Base-by-base conservation (phyloP, 1,140 invertebrate species). In the Drosophila ohnishii region DNA sequence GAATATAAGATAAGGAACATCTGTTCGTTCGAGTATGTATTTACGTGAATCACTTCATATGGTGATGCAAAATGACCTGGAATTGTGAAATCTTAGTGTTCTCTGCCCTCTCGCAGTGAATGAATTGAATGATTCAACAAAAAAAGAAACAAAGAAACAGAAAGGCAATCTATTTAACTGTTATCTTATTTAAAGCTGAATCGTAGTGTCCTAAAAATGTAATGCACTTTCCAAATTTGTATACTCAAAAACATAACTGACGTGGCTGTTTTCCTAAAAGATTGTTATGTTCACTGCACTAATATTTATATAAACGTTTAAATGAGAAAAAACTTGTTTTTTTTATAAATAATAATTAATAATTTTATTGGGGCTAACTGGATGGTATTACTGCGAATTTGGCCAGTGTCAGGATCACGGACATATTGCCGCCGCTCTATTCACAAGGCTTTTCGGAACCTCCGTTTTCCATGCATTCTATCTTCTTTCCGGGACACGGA, bases 381-480 rank as follows among this genome's bases (percentile, higher is more conserved):
- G 61, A 19, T 66, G 34, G 16, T 25, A 62, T 22, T 45, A 45
- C 1, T n/a, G 4, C 2, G 13, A 13, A 25, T 40, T 42, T 19
- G 3, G 1, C 11, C 42, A 37, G 32, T 63, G 13, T 55, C 19
- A n/a, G 34, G 63, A 25, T 13, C 11, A 25, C 14, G n/a, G 2
- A 13, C 34, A 5, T 11, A 11, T 7, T 22, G 51, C 13, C 34
- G 35, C 16, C n/a, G 11, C n/a, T 6, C 28, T 47, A 47, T 32
- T 45, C 11, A 39, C 53, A 44, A 16, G 53, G 25, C 7, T 34
- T 25, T 22, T 39, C 14, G 10, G 7, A 0, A 19, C 19, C 8
- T 9, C 11, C 40, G 28, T 34, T 42, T 50, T 75, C 55, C 73
- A 75, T 56, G 55, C 51, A 55, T 19, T 37, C 32, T n/a, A 55